Conservation (phyloP, 2,888 invertebrate species). For the Linnaemya tessellans region DNA sequence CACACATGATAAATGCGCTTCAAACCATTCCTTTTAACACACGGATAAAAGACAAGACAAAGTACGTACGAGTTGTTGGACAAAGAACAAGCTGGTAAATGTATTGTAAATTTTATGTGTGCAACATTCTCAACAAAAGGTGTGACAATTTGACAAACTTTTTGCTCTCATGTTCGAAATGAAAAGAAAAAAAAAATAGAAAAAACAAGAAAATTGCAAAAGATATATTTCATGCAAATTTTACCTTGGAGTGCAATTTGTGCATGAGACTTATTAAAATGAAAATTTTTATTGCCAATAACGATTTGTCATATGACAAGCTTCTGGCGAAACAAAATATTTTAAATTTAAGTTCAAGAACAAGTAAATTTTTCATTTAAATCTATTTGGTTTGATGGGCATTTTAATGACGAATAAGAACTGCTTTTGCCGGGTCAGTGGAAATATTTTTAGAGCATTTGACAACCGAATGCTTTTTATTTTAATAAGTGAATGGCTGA, state of each 20-base stretch:
- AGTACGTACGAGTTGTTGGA: slow-evolving; percentile 9
- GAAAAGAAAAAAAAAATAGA: neutral
- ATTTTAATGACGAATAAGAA: slow-evolving; percentile 20
- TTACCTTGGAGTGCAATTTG: slow-evolving; percentile 14
- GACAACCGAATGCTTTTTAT: slow-evolving; percentile 47
- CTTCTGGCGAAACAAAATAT: neutral
- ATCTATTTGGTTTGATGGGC: neutral
- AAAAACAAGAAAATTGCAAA: neutral
- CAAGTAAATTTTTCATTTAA: neutral
- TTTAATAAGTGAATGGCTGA: neutral
- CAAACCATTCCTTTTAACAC: slow-evolving; percentile 65
- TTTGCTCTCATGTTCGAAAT: neutral
- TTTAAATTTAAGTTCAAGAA: neutral
- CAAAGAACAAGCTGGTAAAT: slow-evolving; percentile 23
- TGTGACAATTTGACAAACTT: slow-evolving; percentile 64
- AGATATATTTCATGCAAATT: slow-evolving; percentile 12
- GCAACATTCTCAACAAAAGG: slow-evolving; percentile 28
- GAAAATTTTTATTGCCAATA: neutral
- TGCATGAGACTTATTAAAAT: neutral
- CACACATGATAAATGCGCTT: slow-evolving; percentile 48
- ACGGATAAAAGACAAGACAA: slow-evolving; percentile 37
- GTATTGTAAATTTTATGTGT: slow-evolving; percentile 1
- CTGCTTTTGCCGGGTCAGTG: no score
- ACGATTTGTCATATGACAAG: neutral
- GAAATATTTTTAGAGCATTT: slow-evolving; percentile 45